A percentile compares a stretch with the other conserved stretches of the same genome.
phyloP scores from a whole-genome alignment of 2,797 vertebrate genomes.

The Anomalospiza imberbis region DNA sequence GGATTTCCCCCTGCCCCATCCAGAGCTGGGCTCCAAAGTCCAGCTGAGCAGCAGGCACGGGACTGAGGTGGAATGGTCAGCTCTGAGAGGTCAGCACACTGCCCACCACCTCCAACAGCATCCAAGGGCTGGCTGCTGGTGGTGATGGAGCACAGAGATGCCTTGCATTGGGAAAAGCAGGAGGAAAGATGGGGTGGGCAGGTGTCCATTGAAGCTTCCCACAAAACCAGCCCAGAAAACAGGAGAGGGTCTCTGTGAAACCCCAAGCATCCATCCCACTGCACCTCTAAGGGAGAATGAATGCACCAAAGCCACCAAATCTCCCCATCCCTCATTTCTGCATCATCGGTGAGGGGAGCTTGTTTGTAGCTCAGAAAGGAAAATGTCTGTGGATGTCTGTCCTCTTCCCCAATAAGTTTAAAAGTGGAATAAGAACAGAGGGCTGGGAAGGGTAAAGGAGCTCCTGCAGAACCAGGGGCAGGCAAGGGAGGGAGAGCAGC shows the following conservation, averaged over 20 bases:
- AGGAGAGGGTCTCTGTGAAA: background rate
- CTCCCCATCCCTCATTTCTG: background rate
- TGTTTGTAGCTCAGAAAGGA: background rate
- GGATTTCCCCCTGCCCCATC: background rate
- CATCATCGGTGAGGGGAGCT: accelerated
- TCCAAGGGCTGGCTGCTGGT: accelerated
- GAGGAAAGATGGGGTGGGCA: background rate
- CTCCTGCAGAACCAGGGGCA: background rate
- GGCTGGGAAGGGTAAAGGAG: background rate
- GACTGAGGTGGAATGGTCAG: background rate
- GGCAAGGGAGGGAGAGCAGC: background rate
- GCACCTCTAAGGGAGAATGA: background rate
- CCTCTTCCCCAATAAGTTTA: background rate
- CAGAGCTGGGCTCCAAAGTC: constrained; percentile 15
- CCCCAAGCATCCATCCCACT: accelerated
- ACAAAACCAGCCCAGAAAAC: background rate
- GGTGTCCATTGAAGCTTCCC: background rate
- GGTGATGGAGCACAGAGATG: background rate
- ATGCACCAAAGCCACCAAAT: background rate
- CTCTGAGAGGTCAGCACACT: accelerated
- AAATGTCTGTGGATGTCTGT: accelerated
- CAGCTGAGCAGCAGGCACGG: background rate
- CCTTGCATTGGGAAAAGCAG: accelerated
- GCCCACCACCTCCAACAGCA: background rate
- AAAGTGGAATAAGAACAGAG: background rate